Evolutionary conservation across 2,797 vertebrate genomes (phyloP).

Genomic region (Gobio occitaniae): DNA sequence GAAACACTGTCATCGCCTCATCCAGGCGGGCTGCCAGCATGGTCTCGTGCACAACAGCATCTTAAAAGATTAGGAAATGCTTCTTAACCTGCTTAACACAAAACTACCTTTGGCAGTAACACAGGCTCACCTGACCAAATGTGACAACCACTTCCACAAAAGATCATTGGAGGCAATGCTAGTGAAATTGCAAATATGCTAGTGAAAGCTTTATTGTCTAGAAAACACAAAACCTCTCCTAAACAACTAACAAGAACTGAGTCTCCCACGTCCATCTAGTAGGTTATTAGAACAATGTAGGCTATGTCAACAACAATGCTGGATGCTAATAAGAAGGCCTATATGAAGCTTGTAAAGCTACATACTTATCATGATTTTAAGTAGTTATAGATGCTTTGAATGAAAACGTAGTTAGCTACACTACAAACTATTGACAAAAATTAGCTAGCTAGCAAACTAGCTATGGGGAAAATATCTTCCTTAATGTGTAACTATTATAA

Average conservation of each 20-base stretch:
- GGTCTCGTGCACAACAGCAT: slow-evolving; percentile 67
- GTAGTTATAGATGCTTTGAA: neutral
- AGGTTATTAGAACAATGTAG: neutral
- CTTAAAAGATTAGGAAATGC: slow-evolving; percentile 72
- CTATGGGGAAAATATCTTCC: neutral
- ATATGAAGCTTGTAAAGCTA: neutral
- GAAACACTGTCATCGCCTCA: slow-evolving; percentile 63
- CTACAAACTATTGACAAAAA: neutral
- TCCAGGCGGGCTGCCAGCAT: slow-evolving; percentile 63
- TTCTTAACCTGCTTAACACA: slow-evolving; percentile 73
- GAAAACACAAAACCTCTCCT: neutral
- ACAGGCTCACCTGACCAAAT: slow-evolving; percentile 39
- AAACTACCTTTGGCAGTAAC: slow-evolving; percentile 50
- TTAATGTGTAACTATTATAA: neutral
- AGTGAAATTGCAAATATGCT: neutral
- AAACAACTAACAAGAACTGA: too few relatives aligned
- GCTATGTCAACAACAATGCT: neutral
- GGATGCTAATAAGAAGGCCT: neutral
- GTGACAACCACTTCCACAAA: slow-evolving; percentile 22
- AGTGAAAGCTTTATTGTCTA: neutral
- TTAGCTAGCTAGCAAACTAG: neutral
- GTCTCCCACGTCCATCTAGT: neutral
- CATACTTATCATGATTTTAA: neutral
- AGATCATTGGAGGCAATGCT: neutral
- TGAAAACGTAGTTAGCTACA: neutral